Evolutionary conservation across 2,113 vertebrate genomes (phyloP).

Genomic region (Calyptommatus sinebrachiatus): DNA sequence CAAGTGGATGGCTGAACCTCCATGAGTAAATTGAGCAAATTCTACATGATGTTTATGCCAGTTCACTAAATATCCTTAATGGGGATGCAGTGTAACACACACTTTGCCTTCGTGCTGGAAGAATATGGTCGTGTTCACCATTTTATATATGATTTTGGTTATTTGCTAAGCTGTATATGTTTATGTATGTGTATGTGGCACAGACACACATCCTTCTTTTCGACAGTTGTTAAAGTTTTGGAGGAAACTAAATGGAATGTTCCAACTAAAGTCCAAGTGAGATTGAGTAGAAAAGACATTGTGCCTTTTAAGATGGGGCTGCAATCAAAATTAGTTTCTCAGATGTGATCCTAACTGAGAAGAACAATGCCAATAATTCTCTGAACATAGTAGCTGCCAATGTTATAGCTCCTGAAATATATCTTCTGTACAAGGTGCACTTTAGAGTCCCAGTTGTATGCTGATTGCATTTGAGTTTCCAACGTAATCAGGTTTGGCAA

Average conservation of each 20-base stretch:
- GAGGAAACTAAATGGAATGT: not conserved
- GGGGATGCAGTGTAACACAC: too few species aligned
- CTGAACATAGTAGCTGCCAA: not conserved
- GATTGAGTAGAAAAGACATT: not conserved
- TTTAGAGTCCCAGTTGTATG: not conserved
- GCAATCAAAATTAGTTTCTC: not conserved
- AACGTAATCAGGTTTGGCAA: conserved; percentile 16
- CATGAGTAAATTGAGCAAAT: too few species aligned
- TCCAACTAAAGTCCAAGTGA: not conserved
- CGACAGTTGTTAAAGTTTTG: not conserved
- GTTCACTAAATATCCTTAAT: too few species aligned
- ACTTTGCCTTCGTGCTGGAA: not conserved
- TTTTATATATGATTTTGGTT: not conserved
- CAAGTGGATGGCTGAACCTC: too few species aligned
- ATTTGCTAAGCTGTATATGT: not conserved
- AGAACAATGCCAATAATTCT: not conserved
- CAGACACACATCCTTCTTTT: not conserved
- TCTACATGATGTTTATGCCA: too few species aligned
- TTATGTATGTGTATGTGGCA: too few species aligned
- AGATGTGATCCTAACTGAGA: not conserved
- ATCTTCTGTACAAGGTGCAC: not conserved
- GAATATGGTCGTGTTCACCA: not conserved
- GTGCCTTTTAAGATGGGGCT: not conserved
- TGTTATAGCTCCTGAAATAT: not conserved
- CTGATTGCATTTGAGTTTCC: conserved; percentile 7